These are phyloP conservation scores for Tuta absoluta DNA, from an alignment of 2,888 invertebrate genomes.

Conservation along the genomic window DNA sequence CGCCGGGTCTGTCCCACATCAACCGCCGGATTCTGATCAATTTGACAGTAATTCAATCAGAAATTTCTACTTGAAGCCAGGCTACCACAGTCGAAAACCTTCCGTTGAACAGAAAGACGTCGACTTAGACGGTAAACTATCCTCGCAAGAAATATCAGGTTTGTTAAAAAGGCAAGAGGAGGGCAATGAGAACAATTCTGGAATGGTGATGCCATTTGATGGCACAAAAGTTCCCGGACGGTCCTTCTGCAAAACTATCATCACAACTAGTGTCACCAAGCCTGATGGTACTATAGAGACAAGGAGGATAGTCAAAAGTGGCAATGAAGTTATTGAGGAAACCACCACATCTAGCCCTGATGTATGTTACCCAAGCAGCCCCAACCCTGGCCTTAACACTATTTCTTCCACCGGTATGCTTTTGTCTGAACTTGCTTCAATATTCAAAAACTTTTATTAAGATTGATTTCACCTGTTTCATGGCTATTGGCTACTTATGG, in stretches of 20 bases:
- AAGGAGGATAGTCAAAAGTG: conserved; percentile 66
- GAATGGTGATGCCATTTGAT: conserved; percentile 49
- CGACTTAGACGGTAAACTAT: conserved; percentile 72
- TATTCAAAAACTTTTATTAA: conserved; percentile 66
- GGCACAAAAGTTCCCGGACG: conserved; percentile 60
- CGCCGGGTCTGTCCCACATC: conserved; percentile 32
- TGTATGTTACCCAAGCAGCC: conserved; percentile 42
- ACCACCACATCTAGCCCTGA: conserved; percentile 53
- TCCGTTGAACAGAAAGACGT: conserved; percentile 55
- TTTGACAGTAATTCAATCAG: conserved; percentile 57
- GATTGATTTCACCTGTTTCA: conserved; percentile 13
- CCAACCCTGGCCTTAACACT: conserved; percentile 50
- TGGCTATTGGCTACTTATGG: too few species aligned
- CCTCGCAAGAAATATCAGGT: conserved; percentile 70
- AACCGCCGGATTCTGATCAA: conserved; percentile 44
- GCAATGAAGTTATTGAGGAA: conserved; percentile 68
- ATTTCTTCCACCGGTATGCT: conserved; percentile 51
- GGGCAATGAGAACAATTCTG: conserved; percentile 24
- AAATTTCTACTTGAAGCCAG: conserved; percentile 73
- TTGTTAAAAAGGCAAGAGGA: conserved; percentile 62
- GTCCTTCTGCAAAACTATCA: conserved; percentile 70
- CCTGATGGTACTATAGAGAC: conserved; percentile 71
- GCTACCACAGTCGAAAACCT: conserved; percentile 53
- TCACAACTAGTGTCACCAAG: conserved; percentile 70
- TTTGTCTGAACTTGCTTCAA: conserved; percentile 59